phyloP scores from a whole-genome alignment of 2,797 vertebrate genomes.

The Orestias chungarensis region DNA sequence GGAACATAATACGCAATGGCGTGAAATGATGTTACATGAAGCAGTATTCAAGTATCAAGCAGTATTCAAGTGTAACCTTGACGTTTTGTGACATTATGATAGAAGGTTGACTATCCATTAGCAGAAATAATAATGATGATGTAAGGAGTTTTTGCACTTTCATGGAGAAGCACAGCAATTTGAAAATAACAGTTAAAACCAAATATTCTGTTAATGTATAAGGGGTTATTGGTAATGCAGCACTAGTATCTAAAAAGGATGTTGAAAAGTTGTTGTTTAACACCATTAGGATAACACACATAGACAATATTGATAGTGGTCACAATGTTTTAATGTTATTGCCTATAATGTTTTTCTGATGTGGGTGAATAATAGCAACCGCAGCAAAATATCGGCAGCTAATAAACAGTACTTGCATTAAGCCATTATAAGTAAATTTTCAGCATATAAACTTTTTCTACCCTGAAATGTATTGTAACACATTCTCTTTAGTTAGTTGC shows the following conservation, averaged over 20 bases:
- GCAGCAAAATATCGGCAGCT: neutral
- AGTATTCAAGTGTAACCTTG: no score
- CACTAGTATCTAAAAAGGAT: neutral
- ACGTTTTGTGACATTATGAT: no score
- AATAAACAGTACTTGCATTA: neutral
- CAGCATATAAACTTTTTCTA: neutral
- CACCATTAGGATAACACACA: neutral
- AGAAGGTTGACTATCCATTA: no score
- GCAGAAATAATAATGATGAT: no score
- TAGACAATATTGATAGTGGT: neutral
- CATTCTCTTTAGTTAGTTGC: slow-evolving; percentile 1
- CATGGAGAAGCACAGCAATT: neutral
- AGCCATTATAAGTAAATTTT: neutral
- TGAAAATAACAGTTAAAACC: neutral
- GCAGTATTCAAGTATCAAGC: no score
- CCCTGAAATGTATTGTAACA: neutral
- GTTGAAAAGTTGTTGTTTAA: neutral
- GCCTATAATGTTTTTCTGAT: neutral
- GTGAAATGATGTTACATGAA: slow-evolving; percentile 4
- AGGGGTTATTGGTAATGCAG: neutral
- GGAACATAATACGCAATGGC: neutral
- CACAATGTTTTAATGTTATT: neutral
- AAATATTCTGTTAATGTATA: neutral
- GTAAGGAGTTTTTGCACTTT: neutral
- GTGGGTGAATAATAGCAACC: no score